Evolutionary conservation across 2,113 vertebrate genomes (phyloP), one percentile per base, ranked within the genome.

Genomic region (Meles meles): DNA sequence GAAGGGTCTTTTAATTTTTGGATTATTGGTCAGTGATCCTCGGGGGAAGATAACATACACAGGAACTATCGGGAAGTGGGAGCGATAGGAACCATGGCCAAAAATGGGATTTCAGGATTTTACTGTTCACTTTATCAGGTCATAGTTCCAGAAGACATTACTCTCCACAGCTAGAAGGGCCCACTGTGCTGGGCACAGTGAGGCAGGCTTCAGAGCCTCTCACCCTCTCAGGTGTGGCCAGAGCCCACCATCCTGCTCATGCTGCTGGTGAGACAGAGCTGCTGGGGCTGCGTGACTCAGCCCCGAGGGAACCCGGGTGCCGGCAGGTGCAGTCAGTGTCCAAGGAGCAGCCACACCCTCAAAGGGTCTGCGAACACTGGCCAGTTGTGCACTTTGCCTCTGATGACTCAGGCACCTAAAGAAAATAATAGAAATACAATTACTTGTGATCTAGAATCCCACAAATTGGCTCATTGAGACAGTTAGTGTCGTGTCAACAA

Each of bases 231-330:
- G 23, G 31, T 2, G 15, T 6, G 2, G 82, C 57, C 71, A 20
- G 81, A 52, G 47, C 14, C 82, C 31, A 1, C 1, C 47, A 13
- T 0, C 7, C 12, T 0, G 0, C 57, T 63, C n/a, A 3, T 5
- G 39, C 2, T 27, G 82, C 39, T 7, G 44, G 13, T 0, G 2
- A 80, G 86, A 69, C 5, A 5, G 20, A 63, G 34, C 39, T 23
- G 71, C 77, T 23, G 31, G 23, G 92, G 31, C 4, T 84, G 29
- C 5, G 21, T 97, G 86, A 90, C 59, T 95, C 79, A 89, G 82
- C 67, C 17, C 0, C 0, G 1, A 42, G 67, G 39, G 74, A 74
- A 29, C 21, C 39, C 0, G 0, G 15, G 18, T 39, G 21, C n/a
- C 86, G 6, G 3, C 77, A 7, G 37, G 39, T 21, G 0, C 8